phyloP scores from a whole-genome alignment of 1,140 invertebrate genomes.

The Saccostrea echinata region DNA sequence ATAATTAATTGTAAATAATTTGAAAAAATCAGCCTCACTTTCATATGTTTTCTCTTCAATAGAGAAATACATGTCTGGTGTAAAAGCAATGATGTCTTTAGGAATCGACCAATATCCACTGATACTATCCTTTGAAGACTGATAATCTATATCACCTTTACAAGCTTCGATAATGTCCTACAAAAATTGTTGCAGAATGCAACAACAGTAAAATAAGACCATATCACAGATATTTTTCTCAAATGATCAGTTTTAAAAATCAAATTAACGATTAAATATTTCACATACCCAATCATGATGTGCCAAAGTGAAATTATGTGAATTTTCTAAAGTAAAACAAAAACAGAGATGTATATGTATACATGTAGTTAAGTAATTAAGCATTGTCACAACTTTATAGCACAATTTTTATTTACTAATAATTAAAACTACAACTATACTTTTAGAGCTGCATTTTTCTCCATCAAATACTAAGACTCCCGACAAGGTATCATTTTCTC shows the following conservation, averaged over 20 bases:
- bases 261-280: too few species aligned
- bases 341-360: too few species aligned
- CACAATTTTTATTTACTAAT: neutral
- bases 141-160: conserved; percentile 35
- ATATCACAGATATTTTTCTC: too few species aligned
- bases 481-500: conserved; percentile 22
- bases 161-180: conserved; percentile 43
- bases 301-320: too few species aligned
- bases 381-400: too few species aligned
- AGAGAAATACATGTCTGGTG: conserved; percentile 25
- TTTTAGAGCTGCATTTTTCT: conserved; percentile 38
- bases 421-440: neutral
- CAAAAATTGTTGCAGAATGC: neutral
- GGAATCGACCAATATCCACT: conserved; percentile 40
- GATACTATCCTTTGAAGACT: conserved; percentile 12
- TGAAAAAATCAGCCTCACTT: neutral
- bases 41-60: conserved; percentile 42
- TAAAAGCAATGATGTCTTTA: neutral
- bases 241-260: too few species aligned
- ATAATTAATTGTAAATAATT: too few species aligned
- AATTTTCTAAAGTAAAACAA: too few species aligned
- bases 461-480: conserved; percentile 47
- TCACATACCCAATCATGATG: neutral
- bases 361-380: too few species aligned
- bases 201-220: too few species aligned